phyloP scores from a whole-genome alignment of 2,113 vertebrate genomes.

The Pterophyllum scalare region DNA sequence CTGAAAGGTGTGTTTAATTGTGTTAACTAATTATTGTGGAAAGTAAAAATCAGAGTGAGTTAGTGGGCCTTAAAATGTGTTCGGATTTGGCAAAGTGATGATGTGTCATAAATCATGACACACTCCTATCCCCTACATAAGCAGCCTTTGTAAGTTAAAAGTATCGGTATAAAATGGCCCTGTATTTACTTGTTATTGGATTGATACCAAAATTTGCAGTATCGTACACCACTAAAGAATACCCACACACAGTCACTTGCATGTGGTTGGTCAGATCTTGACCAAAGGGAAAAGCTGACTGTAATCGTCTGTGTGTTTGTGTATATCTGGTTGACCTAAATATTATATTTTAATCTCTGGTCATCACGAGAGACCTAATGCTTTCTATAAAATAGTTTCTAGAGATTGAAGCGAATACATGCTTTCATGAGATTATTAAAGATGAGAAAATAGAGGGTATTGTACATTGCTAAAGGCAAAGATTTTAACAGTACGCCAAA shows the following conservation, averaged over 20 bases:
- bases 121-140: too few relatives aligned
- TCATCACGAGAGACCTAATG: slow-evolving; percentile 35
- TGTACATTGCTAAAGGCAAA: background rate
- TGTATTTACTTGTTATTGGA: too few relatives aligned
- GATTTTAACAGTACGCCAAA: background rate
- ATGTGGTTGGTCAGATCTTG: slow-evolving; percentile 20
- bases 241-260: background rate
- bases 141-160: too few relatives aligned
- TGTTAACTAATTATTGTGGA: too few relatives aligned
- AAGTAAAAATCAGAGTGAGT: too few relatives aligned
- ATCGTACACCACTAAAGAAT: too few relatives aligned
- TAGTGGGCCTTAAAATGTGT: too few relatives aligned
- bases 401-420: slow-evolving; percentile 43
- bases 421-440: slow-evolving; percentile 12
- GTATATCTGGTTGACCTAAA: slow-evolving; percentile 60
- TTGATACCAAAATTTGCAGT: too few relatives aligned
- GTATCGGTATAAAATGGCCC: too few relatives aligned
- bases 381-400: slow-evolving; percentile 66
- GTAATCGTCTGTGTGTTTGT: background rate
- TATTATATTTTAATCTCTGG: slow-evolving; percentile 68
- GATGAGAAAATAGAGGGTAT: background rate
- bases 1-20: too few relatives aligned
- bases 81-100: too few relatives aligned
- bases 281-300: slow-evolving; percentile 17
- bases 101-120: too few relatives aligned